These are phyloP conservation scores for Isotomurus palustris DNA, from an alignment of 2,888 invertebrate genomes.

Conservation along the genomic window DNA sequence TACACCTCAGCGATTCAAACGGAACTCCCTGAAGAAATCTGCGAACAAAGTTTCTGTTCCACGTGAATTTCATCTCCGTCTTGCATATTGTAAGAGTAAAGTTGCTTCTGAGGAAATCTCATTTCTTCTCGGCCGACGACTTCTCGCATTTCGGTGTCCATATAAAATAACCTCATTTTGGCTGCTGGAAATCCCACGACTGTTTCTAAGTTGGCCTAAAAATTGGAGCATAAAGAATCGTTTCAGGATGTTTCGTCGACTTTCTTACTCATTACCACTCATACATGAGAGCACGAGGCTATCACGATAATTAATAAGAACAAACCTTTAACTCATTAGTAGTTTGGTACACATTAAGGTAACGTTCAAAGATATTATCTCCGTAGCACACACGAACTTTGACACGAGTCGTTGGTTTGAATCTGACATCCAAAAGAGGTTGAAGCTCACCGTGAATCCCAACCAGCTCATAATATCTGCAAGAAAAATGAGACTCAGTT, in stretches of 20 bases:
- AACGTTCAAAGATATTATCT: slow-evolving; percentile 46
- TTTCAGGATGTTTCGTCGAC: background rate
- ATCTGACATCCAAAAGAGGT: slow-evolving; percentile 80
- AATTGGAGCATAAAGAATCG: no score
- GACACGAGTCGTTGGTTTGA: slow-evolving; percentile 67
- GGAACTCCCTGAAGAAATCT: no score
- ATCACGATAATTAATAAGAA: background rate
- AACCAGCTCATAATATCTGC: slow-evolving; percentile 74
- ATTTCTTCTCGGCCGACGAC: slow-evolving; percentile 76
- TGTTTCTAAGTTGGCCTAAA: slow-evolving; percentile 58
- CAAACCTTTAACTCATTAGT: slow-evolving; percentile 70
- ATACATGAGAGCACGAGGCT: background rate
- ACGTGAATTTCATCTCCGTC: slow-evolving; percentile 88
- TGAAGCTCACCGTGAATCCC: slow-evolving; percentile 82
- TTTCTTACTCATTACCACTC: background rate
- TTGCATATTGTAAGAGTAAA: slow-evolving; percentile 84
- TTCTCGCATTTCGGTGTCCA: slow-evolving; percentile 65
- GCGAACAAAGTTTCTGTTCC: no score
- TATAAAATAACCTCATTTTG: slow-evolving; percentile 83
- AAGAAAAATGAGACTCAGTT: slow-evolving; percentile 41
- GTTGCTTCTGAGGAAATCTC: slow-evolving; percentile 79
- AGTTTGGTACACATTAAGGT: slow-evolving; percentile 67
- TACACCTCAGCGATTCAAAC: no score
- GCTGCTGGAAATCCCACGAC: slow-evolving; percentile 75
- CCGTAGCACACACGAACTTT: slow-evolving; percentile 80